Conservation (phyloP, 1,140 invertebrate species). For the Orius laevigatus region DNA sequence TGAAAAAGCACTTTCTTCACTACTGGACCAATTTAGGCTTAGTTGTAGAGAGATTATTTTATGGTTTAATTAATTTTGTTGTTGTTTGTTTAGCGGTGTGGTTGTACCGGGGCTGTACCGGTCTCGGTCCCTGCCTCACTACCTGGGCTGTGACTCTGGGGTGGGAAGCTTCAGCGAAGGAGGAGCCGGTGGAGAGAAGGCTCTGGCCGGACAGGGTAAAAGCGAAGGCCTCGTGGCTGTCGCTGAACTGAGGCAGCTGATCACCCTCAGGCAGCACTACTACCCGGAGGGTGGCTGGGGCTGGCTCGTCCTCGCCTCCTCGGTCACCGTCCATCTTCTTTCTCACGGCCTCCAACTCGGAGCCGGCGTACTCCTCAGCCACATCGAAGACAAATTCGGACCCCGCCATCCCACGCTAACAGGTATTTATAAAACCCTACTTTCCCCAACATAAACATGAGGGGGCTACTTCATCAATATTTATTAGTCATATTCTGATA, state of each 20-base stretch:
- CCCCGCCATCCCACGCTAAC: constrained; percentile 28
- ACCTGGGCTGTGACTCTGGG: constrained; percentile 25
- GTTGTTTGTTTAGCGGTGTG: constrained; percentile 22
- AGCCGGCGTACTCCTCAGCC: constrained; percentile 35
- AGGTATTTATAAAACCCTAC: constrained; percentile 28
- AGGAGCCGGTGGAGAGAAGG: constrained; percentile 22
- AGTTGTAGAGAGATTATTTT: neutral
- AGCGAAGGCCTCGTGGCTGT: constrained; percentile 10
- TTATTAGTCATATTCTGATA: too few species aligned
- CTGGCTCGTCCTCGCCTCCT: constrained; percentile 44
- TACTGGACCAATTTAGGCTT: neutral
- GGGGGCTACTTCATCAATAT: neutral
- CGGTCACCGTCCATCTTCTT: constrained; percentile 41
- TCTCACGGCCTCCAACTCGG: constrained; percentile 43
- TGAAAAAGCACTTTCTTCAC: neutral
- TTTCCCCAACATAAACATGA: neutral
- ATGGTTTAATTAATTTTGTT: neutral
- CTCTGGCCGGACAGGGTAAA: constrained; percentile 11
- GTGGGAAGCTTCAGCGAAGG: constrained; percentile 28
- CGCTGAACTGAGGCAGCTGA: constrained; percentile 35
- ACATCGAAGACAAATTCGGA: constrained; percentile 34
- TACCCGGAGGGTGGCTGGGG: constrained; percentile 63
- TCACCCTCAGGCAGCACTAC: constrained; percentile 49
- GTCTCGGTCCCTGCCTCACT: constrained; percentile 30
- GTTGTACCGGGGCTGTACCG: constrained; percentile 24